Conservation (phyloP, 2,888 invertebrate species). For the Archips xylosteana region DNA sequence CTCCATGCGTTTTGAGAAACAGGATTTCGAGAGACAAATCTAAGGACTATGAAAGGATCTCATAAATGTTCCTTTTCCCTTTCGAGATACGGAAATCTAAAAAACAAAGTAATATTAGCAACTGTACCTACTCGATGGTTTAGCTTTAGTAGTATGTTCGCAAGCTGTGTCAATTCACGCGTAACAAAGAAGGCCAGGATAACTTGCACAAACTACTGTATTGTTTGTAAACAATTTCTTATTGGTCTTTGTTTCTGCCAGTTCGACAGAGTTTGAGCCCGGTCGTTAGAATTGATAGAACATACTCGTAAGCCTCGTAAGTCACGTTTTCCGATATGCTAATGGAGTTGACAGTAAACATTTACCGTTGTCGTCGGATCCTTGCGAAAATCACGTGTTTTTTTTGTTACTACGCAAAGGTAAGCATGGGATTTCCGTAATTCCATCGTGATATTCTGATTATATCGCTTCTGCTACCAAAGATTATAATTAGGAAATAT, state of each 20-base stretch:
- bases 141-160: background rate
- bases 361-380: background rate
- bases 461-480: background rate
- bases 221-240: constrained; percentile 25
- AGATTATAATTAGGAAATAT: no score
- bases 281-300: constrained; percentile 6
- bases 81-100: no score
- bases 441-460: background rate
- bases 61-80: no score
- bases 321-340: constrained; percentile 24
- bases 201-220: constrained; percentile 3
- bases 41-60: no score
- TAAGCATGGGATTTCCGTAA: background rate
- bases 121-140: background rate
- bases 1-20: no score
- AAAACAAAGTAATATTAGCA: no score
- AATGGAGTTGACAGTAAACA: constrained; percentile 15
- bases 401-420: background rate
- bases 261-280: constrained; percentile 4
- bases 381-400: constrained; percentile 1
- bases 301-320: background rate
- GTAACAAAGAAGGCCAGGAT: background rate
- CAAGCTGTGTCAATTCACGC: constrained; percentile 9
- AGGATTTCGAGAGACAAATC: no score
- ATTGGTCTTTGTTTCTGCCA: constrained; percentile 27